Base-by-base conservation (phyloP, 1,140 invertebrate species). In the Eumaeus atala region DNA sequence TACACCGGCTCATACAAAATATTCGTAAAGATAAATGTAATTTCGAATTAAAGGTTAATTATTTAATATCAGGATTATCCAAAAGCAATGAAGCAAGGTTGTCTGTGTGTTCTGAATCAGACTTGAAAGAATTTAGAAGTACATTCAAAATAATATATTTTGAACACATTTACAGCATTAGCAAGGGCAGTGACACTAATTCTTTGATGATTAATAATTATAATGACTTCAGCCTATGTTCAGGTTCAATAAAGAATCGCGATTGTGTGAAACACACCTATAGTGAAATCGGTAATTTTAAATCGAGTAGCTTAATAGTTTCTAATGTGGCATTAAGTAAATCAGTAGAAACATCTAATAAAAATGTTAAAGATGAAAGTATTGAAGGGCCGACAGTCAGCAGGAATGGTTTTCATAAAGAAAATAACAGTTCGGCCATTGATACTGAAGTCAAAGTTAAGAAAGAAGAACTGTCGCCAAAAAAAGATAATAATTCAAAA, bases 151-250 rank as follows among this genome's bases (percentile, higher is more conserved):
- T 28, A 11, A 53, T 84, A 57, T 80, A 77, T 62, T 87, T 69
- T 53, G 58, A 73, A 56, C 84, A 87, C 56, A 59, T 87, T 48
- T 87, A 87, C 47, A 80, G 82, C 59, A 65, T 82, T 34, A 61
- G 59, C 28, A 71, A 72, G 58, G 84, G 80, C 1, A 56, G 70
- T 36, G 76, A 85, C 54, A 70, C 62, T 51, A 68, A 66, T 9
- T 61, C 73, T 9, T 67, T 74, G 44, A 53, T 75, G 21, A 37
- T 66, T 11, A 48, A 70, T 62, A 82, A 74, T 48, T 76, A 76
- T 56, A 72, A 82, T 33, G 82, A 85, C 62, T 71, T 77, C 34
- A 51, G 55, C 12, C 50, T 83, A 55, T 83, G 77, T 64, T 66
- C 66, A 10, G 84, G 82, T 6, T 48, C 74, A 14, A 79, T 85